Evolutionary conservation across 2,113 vertebrate genomes (phyloP), one percentile per base, ranked within the genome.

Genomic region (Cebidichthys violaceus): DNA sequence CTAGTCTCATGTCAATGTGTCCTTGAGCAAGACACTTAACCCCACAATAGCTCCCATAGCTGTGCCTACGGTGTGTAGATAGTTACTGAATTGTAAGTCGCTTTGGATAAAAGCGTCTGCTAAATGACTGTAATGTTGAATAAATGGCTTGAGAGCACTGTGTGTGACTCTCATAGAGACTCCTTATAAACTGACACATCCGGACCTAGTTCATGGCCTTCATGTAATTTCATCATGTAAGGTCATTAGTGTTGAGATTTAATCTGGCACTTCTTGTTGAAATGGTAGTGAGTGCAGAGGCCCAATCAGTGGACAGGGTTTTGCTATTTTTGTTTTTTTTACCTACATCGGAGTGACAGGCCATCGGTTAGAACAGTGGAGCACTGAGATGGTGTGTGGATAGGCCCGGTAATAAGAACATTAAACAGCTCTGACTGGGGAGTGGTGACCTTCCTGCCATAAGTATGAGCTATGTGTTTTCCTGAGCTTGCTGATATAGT

Each of bases 361-460:
- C 80, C 83, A 89, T 90, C 73, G 17, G 61, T 92, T 83, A 86
- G 55, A 41, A 5, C 50, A 62, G 68, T 57, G 64, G 74, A 60
- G 80, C 59, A 45, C 68, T 66, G 74, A 76, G 81, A 74, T 71
- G 66, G 68, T 47, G 59, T 60, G 77, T 39, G 79, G 84, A 71
- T 76, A 59, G 47, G 33, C 59, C n/a, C 33, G 1, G 73, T 91
- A 92, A 88, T 91, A 57, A 89, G 83, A 79, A 86, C 57, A 89
- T 85, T 89, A 91, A 91, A 92, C 87, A 88, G 86, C 74, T 85
- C 31, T 29, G 81, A 73, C 85, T 85, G 60, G 47, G 73, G 0
- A 76, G 2, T 0, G 81, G 50, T 33, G 85, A 91, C 91, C 90
- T 89, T 89, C 84, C 69, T 61, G 59, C 75, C 72, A 79, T 82